phyloP scores from a whole-genome alignment of 35 echinoderm and acorn worm species.

The Strongylocentrotus purpuratus region DNA sequence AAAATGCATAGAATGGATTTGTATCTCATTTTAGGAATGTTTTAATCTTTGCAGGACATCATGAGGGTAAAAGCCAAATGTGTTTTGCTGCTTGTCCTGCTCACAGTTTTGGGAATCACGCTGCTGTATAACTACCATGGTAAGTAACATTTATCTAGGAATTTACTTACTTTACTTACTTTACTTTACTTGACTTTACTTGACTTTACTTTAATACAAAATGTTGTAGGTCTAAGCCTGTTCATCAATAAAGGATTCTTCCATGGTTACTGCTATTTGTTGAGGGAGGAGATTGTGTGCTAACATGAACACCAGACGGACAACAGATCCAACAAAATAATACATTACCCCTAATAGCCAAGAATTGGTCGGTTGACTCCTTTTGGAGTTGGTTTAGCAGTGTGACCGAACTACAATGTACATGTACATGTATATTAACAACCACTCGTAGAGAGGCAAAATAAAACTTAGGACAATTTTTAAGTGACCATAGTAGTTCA shows the following conservation, averaged over 20 bases:
- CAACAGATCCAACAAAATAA: too few relatives aligned
- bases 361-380: too few relatives aligned
- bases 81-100: not conserved
- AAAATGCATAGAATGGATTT: too few relatives aligned
- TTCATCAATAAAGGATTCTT: not conserved
- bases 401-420: too few relatives aligned
- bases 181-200: too few relatives aligned
- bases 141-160: not conserved
- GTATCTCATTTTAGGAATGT: too few relatives aligned
- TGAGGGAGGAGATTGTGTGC: not conserved
- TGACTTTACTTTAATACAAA: not conserved
- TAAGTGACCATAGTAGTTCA: too few relatives aligned
- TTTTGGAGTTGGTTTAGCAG: too few relatives aligned
- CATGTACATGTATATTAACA: too few relatives aligned
- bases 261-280: not conserved
- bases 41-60: not conserved
- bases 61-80: constrained; percentile 4
- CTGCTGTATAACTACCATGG: not conserved
- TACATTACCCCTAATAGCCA: too few relatives aligned
- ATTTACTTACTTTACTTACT: not conserved
- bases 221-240: not conserved
- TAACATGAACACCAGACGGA: too few relatives aligned
- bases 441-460: not conserved
- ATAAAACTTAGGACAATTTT: too few relatives aligned
- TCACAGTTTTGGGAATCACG: not conserved